Evolutionary conservation across 2,113 vertebrate genomes (phyloP).

Genomic region (Amblyornis subalaris): DNA sequence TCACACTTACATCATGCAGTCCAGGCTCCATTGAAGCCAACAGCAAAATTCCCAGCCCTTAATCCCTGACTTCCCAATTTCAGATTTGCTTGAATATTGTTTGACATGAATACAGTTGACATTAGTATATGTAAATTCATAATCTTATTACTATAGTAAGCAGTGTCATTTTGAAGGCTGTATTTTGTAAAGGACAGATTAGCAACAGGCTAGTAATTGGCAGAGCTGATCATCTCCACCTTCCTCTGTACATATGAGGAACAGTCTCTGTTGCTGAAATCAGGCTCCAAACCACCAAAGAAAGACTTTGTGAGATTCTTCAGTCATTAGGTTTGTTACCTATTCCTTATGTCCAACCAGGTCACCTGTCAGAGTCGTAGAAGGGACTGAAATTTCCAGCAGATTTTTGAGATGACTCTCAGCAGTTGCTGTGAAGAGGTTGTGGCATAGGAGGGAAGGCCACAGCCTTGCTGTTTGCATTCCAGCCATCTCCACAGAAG

Average conservation of each 20-base stretch:
- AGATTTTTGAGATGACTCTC: background rate
- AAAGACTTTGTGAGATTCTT: background rate
- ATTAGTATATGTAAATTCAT: background rate
- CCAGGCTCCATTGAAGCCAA: background rate
- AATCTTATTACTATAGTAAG: background rate
- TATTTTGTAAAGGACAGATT: background rate
- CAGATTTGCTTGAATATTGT: background rate
- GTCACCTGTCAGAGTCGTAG: background rate
- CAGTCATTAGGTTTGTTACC: background rate
- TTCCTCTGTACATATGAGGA: background rate
- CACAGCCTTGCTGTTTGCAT: background rate
- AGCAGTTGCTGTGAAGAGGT: background rate
- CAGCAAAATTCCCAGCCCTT: background rate
- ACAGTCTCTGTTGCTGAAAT: background rate
- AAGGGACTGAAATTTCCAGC: background rate
- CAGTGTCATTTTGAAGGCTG: background rate
- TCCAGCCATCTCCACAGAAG: conserved; percentile 6
- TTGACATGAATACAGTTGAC: background rate
- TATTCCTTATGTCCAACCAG: background rate
- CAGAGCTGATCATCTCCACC: background rate
- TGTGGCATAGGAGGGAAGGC: background rate
- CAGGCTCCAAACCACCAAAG: background rate
- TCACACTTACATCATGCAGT: background rate
- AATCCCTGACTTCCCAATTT: background rate
- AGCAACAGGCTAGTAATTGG: background rate